phyloP scores from a whole-genome alignment of 37 sponge, comb jelly and placozoan species.

The Hormiphora californensis region DNA sequence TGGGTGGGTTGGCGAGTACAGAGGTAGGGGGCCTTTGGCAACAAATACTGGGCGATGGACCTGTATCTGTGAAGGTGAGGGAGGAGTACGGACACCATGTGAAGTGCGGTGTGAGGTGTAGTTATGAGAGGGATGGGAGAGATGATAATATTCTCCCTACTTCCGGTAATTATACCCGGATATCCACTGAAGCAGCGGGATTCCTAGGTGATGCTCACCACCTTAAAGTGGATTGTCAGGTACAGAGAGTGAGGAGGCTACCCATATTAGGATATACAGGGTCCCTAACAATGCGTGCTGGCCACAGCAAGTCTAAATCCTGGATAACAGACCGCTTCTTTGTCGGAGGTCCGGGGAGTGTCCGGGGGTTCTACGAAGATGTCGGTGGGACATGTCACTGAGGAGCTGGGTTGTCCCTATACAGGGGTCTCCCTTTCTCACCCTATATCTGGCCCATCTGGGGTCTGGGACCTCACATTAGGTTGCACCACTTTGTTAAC shows the following conservation, averaged over 20 bases:
- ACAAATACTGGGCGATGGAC: conserved; percentile 6
- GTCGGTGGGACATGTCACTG: conserved; percentile 37
- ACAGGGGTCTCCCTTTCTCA: conserved; percentile 30
- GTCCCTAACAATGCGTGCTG: neutral
- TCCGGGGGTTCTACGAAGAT: conserved; percentile 28
- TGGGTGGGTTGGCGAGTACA: neutral
- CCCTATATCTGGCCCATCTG: conserved; percentile 43
- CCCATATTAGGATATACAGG: conserved; percentile 18
- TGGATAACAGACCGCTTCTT: conserved; percentile 46
- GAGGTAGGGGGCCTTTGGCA: neutral
- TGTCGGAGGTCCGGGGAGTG: conserved; percentile 16
- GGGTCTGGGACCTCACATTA: conserved; percentile 32
- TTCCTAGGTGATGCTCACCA: conserved; percentile 41
- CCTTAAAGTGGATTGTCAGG: neutral
- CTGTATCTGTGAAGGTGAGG: conserved; percentile 20
- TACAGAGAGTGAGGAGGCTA: neutral
- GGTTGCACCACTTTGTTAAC: conserved; percentile 35
- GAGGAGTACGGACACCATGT: conserved; percentile 45
- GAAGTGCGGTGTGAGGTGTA: neutral
- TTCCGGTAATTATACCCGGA: neutral
- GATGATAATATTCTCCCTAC: neutral
- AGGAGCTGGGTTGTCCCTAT: conserved; percentile 5
- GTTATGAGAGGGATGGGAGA: neutral
- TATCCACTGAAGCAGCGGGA: conserved; percentile 12
- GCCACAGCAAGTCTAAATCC: neutral